These are phyloP conservation scores for Coryphaenoides rupestris DNA, from an alignment of 2,113 vertebrate genomes.

Conservation along the genomic window DNA sequence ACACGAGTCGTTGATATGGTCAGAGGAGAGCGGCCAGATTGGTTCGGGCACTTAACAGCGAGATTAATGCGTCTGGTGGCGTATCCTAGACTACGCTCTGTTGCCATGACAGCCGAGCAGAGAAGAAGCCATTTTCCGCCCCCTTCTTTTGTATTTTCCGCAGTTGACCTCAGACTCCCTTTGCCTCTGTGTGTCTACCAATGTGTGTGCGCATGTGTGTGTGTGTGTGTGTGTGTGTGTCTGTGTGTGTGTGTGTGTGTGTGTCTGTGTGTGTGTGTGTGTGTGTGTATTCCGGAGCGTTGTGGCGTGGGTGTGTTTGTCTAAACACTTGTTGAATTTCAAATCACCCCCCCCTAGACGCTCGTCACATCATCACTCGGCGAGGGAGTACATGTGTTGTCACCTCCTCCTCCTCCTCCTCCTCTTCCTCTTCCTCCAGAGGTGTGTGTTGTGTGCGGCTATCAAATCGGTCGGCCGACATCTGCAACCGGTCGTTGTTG, in stretches of 20 bases:
- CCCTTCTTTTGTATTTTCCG: neutral
- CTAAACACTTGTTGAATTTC: neutral
- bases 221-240: constrained; percentile 14
- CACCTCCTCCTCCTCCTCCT: too few relatives aligned
- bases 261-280: constrained; percentile 1
- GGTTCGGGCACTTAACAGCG: neutral
- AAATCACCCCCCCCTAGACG: too few relatives aligned
- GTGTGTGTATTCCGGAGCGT: constrained; percentile 2
- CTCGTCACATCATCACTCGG: too few relatives aligned
- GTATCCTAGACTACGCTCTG: constrained; percentile 10
- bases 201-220: neutral
- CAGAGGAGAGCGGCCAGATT: neutral
- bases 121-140: neutral
- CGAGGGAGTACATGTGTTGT: too few relatives aligned
- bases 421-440: too few relatives aligned
- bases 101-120: constrained; percentile 28
- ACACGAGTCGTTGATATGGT: neutral
- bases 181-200: neutral
- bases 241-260: constrained; percentile 9
- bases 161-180: neutral
- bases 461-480: too few relatives aligned
- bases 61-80: constrained; percentile 1
- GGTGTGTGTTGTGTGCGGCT: too few relatives aligned
- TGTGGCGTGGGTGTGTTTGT: constrained; percentile 3
- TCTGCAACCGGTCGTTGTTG: too few relatives aligned